Percentiles rank a stretch among this genome's conserved stretches.
Conservation (phyloP, 2,888 invertebrate genomes). For the Ormyrus pomaceus region DNA sequence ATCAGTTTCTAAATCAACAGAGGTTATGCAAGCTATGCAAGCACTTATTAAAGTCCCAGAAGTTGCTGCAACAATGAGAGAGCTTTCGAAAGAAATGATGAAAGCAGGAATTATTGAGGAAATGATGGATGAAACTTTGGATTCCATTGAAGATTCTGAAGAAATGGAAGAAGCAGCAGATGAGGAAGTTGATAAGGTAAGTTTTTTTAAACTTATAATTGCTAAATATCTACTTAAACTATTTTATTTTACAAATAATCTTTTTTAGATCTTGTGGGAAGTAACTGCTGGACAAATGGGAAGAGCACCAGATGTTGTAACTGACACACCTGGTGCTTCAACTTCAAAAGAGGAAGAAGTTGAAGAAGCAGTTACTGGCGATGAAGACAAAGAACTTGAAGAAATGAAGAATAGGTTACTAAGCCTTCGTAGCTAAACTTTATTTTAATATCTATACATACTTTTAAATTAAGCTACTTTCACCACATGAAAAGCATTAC, state of each 20-base stretch:
- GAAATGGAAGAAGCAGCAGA: slow-evolving; percentile 98
- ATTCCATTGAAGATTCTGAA: slow-evolving; percentile 92
- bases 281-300: slow-evolving; percentile 94
- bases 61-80: slow-evolving; percentile 96
- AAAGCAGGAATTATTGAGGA: slow-evolving; percentile 99
- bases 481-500: slow-evolving; percentile 25
- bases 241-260: neutral
- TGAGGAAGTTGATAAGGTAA: slow-evolving; percentile 92
- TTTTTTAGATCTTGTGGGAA: slow-evolving; percentile 86
- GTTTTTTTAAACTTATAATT: neutral
- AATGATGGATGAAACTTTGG: slow-evolving; percentile 99
- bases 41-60: slow-evolving; percentile 93
- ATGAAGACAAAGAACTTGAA: slow-evolving; percentile 88
- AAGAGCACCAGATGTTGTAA: slow-evolving; percentile 90
- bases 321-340: slow-evolving; percentile 79
- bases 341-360: slow-evolving; percentile 80
- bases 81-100: slow-evolving; percentile 99
- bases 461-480: slow-evolving; percentile 11
- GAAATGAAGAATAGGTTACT: slow-evolving; percentile 94
- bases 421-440: slow-evolving; percentile 87
- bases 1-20: slow-evolving; percentile 94
- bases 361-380: slow-evolving; percentile 76
- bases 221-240: neutral
- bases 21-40: slow-evolving; percentile 99
- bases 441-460: neutral